A percentile compares a stretch with the other conserved stretches of the same genome.
Conservation (phyloP, 1,140 invertebrate genomes). For the Vanessa tameamea region DNA sequence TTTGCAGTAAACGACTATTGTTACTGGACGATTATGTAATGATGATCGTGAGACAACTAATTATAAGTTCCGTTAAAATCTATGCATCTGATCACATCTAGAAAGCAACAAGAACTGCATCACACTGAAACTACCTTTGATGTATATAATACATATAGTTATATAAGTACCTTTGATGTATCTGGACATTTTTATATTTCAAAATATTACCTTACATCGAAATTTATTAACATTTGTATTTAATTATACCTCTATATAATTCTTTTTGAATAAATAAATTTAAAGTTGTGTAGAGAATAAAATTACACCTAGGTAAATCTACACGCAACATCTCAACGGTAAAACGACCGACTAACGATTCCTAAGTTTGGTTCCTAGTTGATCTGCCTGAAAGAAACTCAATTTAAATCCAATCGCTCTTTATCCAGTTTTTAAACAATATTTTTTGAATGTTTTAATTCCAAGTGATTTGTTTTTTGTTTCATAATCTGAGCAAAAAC, state of each 20-base stretch:
- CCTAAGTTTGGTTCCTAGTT: too few relatives aligned
- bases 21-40: slow-evolving; percentile 51
- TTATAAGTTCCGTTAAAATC: slow-evolving; percentile 26
- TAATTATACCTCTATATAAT: too few relatives aligned
- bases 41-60: slow-evolving; percentile 31
- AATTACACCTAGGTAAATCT: not conserved
- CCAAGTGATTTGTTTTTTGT: not conserved
- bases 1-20: slow-evolving; percentile 60
- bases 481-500: not conserved
- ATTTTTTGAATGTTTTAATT: too few relatives aligned
- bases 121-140: not conserved
- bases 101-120: not conserved
- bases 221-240: too few relatives aligned
- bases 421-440: not conserved
- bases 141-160: too few relatives aligned
- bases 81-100: not conserved
- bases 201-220: too few relatives aligned
- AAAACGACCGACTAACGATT: not conserved
- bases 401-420: too few relatives aligned
- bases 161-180: too few relatives aligned
- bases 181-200: too few relatives aligned
- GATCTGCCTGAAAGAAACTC: too few relatives aligned
- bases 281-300: too few relatives aligned
- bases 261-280: too few relatives aligned
- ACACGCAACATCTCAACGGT: not conserved